Percentiles rank a stretch among this genome's conserved stretches.
Conservation (phyloP, 2,113 vertebrate species). For the Megaceryle maxima region DNA sequence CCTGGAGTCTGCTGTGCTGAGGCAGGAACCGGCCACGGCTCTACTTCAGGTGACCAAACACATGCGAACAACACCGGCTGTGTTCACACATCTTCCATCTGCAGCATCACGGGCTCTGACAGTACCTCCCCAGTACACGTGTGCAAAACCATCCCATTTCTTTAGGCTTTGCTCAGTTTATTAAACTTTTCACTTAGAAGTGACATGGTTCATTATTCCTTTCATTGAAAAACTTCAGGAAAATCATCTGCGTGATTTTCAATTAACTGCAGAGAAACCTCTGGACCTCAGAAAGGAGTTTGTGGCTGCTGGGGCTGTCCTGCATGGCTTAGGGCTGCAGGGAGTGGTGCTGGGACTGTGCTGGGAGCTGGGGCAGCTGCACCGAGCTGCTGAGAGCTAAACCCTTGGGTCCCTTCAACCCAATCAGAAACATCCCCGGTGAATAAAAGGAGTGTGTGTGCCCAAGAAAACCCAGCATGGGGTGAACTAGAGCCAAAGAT, state of each 20-base stretch:
- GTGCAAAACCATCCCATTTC: not conserved
- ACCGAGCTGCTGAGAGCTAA: not conserved
- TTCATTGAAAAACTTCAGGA: not conserved
- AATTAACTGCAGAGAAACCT: not conserved
- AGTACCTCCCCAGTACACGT: accelerated
- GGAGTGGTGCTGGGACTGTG: not conserved
- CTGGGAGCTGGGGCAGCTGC: not conserved
- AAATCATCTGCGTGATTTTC: not conserved
- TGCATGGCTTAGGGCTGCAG: not conserved
- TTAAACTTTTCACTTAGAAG: not conserved
- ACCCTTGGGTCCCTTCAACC: not conserved
- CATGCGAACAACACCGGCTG: accelerated
- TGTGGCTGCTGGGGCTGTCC: not conserved
- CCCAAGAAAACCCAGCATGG: not conserved
- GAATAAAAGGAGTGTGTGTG: not conserved
- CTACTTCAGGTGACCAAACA: not conserved
- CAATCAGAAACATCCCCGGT: not conserved
- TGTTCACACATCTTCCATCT: not conserved
- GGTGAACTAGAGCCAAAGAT: not conserved
- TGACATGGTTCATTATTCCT: not conserved
- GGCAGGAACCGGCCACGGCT: not conserved
- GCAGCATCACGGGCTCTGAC: not conserved
- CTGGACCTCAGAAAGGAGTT: not conserved
- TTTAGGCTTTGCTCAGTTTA: not conserved
- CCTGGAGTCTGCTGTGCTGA: accelerated